Conservation (phyloP, 2,797 vertebrate species). For the Ataeniobius toweri region DNA sequence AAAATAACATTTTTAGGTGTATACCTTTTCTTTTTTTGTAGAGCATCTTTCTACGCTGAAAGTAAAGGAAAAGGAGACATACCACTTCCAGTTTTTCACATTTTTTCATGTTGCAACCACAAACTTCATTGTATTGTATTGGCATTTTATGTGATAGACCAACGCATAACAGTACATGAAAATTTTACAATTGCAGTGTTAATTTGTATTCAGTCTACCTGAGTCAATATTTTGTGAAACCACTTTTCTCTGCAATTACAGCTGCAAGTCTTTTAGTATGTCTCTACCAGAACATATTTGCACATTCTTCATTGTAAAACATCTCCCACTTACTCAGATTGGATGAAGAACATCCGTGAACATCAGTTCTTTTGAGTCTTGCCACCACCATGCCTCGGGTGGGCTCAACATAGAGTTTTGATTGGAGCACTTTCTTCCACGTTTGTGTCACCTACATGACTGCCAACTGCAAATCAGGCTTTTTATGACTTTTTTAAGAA, state of each 20-base stretch:
- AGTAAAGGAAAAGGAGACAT: background rate
- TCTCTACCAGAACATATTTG: too few species aligned
- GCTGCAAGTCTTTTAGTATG: too few species aligned
- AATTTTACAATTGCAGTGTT: background rate
- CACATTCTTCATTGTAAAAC: too few species aligned
- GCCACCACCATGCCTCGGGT: too few species aligned
- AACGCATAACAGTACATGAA: background rate
- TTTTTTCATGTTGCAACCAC: background rate
- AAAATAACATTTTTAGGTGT: background rate
- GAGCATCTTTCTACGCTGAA: background rate
- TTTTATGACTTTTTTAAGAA: background rate
- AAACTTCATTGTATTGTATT: background rate
- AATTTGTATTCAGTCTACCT: background rate
- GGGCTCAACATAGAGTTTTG: too few species aligned
- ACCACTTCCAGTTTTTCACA: background rate
- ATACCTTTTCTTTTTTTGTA: background rate
- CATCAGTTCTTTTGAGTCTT: too few species aligned
- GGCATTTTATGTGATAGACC: background rate
- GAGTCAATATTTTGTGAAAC: too few species aligned
- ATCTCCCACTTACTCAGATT: too few species aligned
- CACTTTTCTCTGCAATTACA: too few species aligned
- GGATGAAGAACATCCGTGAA: too few species aligned
- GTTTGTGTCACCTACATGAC: too few species aligned
- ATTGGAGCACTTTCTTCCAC: too few species aligned
- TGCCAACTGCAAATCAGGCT: background rate